Conservation (phyloP, 1,140 invertebrate species). For the Eriosoma lanigerum region DNA sequence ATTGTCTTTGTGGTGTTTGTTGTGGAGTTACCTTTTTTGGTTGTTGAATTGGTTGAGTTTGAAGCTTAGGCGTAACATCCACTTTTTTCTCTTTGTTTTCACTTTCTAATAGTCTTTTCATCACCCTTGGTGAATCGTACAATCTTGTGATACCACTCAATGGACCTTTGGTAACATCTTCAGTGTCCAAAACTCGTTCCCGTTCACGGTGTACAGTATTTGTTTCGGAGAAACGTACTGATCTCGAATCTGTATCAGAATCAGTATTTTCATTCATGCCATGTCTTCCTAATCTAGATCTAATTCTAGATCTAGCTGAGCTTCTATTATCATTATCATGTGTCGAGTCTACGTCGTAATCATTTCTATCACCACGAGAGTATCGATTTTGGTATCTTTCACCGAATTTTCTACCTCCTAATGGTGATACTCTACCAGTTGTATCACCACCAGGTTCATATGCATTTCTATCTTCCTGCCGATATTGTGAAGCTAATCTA, state of each 20-base stretch:
- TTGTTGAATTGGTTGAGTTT: conserved; percentile 62
- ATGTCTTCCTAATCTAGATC: conserved; percentile 72
- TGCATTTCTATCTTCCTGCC: conserved; percentile 71
- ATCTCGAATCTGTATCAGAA: conserved; percentile 68
- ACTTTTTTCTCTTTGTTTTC: conserved; percentile 73
- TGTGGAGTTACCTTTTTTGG: conserved; percentile 60
- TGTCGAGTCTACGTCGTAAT: conserved; percentile 64
- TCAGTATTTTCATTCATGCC: conserved; percentile 63
- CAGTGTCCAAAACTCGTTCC: conserved; percentile 82
- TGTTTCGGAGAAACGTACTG: conserved; percentile 65
- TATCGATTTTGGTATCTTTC: conserved; percentile 61
- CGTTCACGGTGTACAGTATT: conserved; percentile 63
- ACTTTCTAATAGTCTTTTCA: conserved; percentile 81
- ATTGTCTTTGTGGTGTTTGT: conserved; percentile 62
- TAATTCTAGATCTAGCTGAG: conserved; percentile 66
- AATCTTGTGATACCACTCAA: conserved; percentile 87
- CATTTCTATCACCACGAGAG: conserved; percentile 52
- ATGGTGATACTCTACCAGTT: conserved; percentile 64
- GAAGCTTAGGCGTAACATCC: conserved; percentile 68
- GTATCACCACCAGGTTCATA: conserved; percentile 56
- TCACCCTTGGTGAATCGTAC: conserved; percentile 83
- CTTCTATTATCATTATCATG: conserved; percentile 64
- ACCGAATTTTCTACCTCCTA: conserved; percentile 73
- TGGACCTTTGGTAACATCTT: conserved; percentile 81
- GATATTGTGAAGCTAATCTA: conserved; percentile 82